Evolutionary conservation across 1,140 invertebrate species (phyloP).

Genomic region (Matsumurasca onukii): DNA sequence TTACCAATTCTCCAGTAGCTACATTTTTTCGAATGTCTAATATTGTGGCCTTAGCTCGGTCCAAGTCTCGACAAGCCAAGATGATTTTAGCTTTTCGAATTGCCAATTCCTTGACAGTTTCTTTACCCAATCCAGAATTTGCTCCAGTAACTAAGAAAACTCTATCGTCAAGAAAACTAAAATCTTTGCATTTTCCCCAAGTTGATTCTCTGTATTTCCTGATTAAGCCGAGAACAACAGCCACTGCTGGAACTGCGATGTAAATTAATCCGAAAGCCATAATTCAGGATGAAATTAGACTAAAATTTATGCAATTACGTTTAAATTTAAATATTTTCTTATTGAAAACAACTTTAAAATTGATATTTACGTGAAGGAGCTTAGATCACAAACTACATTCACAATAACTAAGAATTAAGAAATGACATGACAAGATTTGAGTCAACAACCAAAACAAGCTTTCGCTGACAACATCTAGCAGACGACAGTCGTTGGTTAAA

Average conservation of each 20-base stretch:
- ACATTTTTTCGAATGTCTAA: constrained; percentile 59
- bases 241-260: constrained; percentile 42
- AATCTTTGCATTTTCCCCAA: constrained; percentile 52
- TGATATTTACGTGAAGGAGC: no score
- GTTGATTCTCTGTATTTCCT: constrained; percentile 52
- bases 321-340: no score
- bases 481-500: no score
- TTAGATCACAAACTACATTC: no score
- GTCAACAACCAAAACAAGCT: no score
- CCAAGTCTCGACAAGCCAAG: constrained; percentile 68
- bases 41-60: constrained; percentile 58
- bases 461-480: no score
- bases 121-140: constrained; percentile 78
- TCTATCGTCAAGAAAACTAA: constrained; percentile 53
- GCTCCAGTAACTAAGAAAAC: constrained; percentile 79
- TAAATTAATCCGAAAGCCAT: constrained; percentile 19
- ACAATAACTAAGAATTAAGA: no score
- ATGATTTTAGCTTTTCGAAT: constrained; percentile 67
- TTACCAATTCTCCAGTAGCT: constrained; percentile 60
- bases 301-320: no score
- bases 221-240: constrained; percentile 49
- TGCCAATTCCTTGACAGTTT: constrained; percentile 66
- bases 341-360: no score
- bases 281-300: no score
- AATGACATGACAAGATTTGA: no score